A percentile compares a stretch with the other conserved stretches of the same genome.
Conservation (phyloP, 2,113 vertebrate species). For the Tachycineta bicolor region DNA sequence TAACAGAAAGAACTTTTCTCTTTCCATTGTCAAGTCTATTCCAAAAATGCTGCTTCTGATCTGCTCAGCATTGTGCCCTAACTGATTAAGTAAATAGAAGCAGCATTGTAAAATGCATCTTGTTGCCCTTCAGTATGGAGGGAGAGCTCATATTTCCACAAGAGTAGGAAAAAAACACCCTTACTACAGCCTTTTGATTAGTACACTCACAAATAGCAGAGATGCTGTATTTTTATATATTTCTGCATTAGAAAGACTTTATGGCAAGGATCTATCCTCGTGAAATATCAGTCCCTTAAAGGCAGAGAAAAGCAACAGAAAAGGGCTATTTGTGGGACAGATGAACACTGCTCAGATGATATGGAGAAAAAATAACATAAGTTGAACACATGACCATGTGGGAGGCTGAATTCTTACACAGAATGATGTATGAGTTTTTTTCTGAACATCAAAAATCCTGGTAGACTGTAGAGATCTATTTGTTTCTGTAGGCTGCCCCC, state of each 20-base stretch:
- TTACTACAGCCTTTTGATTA: not conserved
- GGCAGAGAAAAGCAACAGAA: not conserved
- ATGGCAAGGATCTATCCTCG: not conserved
- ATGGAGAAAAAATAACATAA: not conserved
- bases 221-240: not conserved
- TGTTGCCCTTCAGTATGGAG: not conserved
- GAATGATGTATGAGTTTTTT: not conserved
- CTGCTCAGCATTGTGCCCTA: not conserved
- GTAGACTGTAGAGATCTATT: not conserved
- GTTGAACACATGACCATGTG: not conserved
- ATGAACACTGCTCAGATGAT: not conserved
- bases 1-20: not conserved
- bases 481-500: not conserved
- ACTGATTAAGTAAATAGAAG: not conserved
- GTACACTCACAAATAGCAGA: not conserved
- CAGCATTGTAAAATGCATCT: not conserved
- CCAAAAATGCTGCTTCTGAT: not conserved
- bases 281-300: not conserved
- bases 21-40: not conserved
- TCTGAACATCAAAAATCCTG: not conserved
- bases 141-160: not conserved
- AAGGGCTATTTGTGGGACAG: not conserved
- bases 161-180: not conserved
- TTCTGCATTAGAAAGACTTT: not conserved
- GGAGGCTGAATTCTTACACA: not conserved